A percentile compares a stretch with the other conserved stretches of the same genome.
Evolutionary conservation across 2,113 vertebrate species (phyloP).

Genomic region (Holacanthus passer): DNA sequence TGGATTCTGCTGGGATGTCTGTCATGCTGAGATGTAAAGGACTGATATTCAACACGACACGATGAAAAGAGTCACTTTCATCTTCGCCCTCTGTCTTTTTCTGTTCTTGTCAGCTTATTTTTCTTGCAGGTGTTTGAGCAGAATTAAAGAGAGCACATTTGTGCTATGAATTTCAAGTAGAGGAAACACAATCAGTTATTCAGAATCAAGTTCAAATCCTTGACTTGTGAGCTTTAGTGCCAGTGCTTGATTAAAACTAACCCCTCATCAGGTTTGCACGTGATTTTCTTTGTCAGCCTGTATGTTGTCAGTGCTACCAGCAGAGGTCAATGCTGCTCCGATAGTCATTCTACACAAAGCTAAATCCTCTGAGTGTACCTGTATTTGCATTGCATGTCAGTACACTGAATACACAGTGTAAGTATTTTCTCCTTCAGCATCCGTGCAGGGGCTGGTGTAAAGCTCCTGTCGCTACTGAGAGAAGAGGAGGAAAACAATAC

Average conservation of each 20-base stretch:
- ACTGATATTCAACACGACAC: neutral
- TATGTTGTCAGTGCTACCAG: slow-evolving; percentile 47
- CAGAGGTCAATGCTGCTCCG: slow-evolving; percentile 72
- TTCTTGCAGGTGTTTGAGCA: neutral
- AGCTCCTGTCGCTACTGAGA: slow-evolving; percentile 15
- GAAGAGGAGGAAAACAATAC: neutral
- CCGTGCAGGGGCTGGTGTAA: neutral
- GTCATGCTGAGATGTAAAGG: slow-evolving; percentile 10
- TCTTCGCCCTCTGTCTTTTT: neutral
- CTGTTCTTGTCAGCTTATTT: neutral
- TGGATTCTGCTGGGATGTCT: neutral
- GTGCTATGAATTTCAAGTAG: neutral
- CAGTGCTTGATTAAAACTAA: neutral
- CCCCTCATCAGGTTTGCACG: neutral
- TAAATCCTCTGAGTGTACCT: neutral
- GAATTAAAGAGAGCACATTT: neutral
- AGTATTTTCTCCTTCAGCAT: neutral
- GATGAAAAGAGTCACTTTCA: neutral
- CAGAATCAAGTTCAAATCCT: neutral
- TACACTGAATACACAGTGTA: neutral
- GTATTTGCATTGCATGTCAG: slow-evolving; percentile 8
- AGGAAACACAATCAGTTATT: neutral
- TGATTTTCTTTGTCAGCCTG: neutral
- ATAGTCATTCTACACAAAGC: neutral
- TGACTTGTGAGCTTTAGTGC: neutral